phyloP scores from a whole-genome alignment of 2,888 invertebrate genomes.

The Pseudococcus jackbeardsleyi region DNA sequence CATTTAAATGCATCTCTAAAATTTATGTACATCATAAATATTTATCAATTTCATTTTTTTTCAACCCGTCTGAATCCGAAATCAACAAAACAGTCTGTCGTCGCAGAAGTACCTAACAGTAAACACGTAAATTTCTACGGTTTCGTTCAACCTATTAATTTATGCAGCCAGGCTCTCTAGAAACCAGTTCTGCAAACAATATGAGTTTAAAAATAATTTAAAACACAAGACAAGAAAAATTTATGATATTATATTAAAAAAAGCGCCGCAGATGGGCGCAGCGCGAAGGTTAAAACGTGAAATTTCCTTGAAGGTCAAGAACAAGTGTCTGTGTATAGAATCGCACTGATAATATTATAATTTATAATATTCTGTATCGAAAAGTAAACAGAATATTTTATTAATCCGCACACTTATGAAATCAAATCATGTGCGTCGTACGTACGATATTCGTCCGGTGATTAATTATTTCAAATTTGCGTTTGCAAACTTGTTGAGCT shows the following conservation, averaged over 20 bases:
- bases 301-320: slow-evolving; percentile 49
- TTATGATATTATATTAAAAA: slow-evolving; percentile 5
- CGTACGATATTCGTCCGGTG: not conserved
- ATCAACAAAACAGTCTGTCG: not conserved
- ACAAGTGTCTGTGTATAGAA: slow-evolving; percentile 13
- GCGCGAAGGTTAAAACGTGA: slow-evolving; percentile 46
- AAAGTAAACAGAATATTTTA: slow-evolving; percentile 3
- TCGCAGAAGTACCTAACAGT: not conserved
- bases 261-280: slow-evolving; percentile 23
- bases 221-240: not conserved
- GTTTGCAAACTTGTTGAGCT: not conserved
- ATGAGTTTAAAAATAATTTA: not conserved
- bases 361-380: slow-evolving; percentile 1
- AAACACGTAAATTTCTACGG: not conserved
- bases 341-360: slow-evolving; percentile 14
- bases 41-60: not conserved
- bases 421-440: not conserved
- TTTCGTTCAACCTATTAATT: slow-evolving; percentile 33
- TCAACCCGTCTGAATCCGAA: not conserved
- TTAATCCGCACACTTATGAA: not conserved
- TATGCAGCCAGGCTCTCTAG: not conserved
- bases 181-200: slow-evolving; percentile 21
- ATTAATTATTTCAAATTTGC: not conserved
- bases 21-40: not conserved
- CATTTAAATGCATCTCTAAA: not conserved